Base-by-base conservation (phyloP, 2,797 vertebrate species). In the Gobio occitaniae region DNA sequence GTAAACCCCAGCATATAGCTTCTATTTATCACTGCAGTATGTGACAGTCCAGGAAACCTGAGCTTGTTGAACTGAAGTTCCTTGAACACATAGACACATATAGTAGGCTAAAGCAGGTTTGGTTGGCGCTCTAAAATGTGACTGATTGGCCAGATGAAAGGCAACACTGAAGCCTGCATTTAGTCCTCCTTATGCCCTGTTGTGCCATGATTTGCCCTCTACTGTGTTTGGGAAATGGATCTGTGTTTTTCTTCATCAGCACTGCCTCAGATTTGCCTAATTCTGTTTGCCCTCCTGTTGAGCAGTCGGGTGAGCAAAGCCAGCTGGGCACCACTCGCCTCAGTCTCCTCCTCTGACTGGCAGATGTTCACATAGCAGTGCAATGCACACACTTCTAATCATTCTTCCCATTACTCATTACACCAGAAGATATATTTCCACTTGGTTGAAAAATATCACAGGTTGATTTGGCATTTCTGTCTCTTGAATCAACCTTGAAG, bases 201-300 rank as follows among this genome's bases (percentile, higher is more conserved):
- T 71, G 56, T 41, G 29, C 32, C 13, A 52, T 66, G 32, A 66
- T 76, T 38, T 52, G 29, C 72, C 25, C 56, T 76, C 21, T 1
- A 5, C 47, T 75, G 71, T 19, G 59, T 52, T n/a, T 68, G 32
- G 44, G 47, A 83, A 76, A 76, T 19, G 1, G 16, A 63, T 52
- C 82, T 54, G 7, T 83, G 61, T 83, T 83, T 76, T 76, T 75
- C 17, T 63, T 74, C 38, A 72, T 72, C 54, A 80, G 78, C 48
- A 54, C 21, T 48, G 69, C 54, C 80, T 65, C 21, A 76, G 47
- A 76, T 76, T 76, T 83, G 44, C 52, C 61, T 83, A 83, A 83
- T 83, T 76, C 32, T 54, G 59, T 76, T 63, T 63, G 54, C 8
- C 71, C 71, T 52, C 47, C 47, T 76, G 82, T 83, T 75, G 71